phyloP scores from a whole-genome alignment of 2,797 vertebrate genomes.

The Cygnus olor region DNA sequence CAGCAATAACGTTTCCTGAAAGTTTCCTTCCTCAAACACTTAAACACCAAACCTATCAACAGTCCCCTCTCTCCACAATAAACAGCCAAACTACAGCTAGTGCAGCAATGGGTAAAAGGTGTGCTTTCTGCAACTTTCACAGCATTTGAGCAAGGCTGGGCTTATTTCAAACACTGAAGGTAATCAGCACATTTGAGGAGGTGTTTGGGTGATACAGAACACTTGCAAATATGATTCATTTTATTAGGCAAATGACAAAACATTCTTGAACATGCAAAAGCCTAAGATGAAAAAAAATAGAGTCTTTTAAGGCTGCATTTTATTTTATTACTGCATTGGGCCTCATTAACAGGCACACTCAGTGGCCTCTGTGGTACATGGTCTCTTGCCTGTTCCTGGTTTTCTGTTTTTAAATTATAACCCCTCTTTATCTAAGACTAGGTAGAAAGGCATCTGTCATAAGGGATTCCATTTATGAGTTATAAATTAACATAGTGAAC shows the following conservation, averaged over 20 bases:
- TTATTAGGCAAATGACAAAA: not conserved
- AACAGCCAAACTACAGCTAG: not conserved
- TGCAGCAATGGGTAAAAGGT: not conserved
- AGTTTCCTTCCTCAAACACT: conserved; percentile 11
- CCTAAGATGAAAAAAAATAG: not conserved
- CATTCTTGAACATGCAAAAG: not conserved
- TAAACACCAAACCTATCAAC: not conserved
- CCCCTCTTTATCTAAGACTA: not conserved
- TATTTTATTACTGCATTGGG: not conserved
- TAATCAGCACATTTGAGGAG: not conserved
- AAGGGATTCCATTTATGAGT: not conserved
- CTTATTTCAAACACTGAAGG: not conserved
- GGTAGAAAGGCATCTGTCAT: not conserved
- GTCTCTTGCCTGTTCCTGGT: not conserved
- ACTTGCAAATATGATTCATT: not conserved
- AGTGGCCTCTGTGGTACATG: not conserved
- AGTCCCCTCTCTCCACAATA: not conserved
- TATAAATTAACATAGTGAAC: not conserved
- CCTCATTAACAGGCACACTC: not conserved
- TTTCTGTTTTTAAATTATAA: not conserved
- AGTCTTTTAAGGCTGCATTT: not conserved
- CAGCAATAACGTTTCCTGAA: not conserved
- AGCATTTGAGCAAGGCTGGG: not conserved
- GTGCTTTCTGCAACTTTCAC: not conserved
- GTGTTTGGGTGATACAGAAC: not conserved